These are phyloP conservation scores for Amphimallon solstitiale DNA, from an alignment of 2,888 invertebrate species.

Conservation along the genomic window DNA sequence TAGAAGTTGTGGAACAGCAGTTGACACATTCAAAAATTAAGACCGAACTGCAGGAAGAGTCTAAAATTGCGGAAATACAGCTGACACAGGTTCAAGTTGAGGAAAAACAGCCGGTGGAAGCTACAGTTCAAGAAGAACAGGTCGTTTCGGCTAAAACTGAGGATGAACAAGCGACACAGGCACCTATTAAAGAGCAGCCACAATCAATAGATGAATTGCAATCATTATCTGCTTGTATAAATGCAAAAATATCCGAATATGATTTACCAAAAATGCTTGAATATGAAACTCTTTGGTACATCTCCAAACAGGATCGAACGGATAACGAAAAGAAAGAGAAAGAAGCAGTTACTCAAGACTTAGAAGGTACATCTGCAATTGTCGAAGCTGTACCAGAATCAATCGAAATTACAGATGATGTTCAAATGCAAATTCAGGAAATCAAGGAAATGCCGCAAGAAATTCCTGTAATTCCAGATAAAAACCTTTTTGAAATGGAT, in stretches of 20 bases:
- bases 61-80: no score
- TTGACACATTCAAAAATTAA: no score
- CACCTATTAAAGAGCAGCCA: not conserved
- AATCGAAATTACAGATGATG: no score
- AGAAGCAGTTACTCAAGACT: not conserved
- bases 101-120: not conserved
- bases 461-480: not conserved
- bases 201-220: not conserved
- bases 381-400: not conserved
- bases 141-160: no score
- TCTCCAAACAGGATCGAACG: not conserved
- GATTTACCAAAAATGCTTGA: conserved; percentile 44
- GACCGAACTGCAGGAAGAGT: no score
- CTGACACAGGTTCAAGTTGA: not conserved
- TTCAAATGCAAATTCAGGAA: not conserved
- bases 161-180: not conserved
- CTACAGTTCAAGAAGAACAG: no score
- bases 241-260: conserved; percentile 45
- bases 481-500: conserved; percentile 12
- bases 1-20: no score
- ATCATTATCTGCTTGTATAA: conserved; percentile 11
- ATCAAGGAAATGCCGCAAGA: not conserved
- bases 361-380: not conserved
- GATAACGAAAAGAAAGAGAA: not conserved
- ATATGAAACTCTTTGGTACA: conserved; percentile 46